Base-by-base conservation (phyloP, 2,113 vertebrate species). In the Malaclemys terrapin region DNA sequence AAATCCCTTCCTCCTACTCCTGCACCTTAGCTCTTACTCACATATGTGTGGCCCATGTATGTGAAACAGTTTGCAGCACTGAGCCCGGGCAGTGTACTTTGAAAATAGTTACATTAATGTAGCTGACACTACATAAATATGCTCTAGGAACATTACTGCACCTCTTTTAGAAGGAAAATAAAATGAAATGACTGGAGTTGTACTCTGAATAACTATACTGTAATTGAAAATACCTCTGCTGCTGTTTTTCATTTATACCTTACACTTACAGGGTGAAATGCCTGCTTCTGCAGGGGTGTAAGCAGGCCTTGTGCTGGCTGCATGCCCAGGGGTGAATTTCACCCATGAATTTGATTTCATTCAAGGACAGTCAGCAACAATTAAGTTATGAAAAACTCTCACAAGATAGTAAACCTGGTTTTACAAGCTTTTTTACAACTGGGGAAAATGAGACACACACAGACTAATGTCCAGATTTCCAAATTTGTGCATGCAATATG, bases 351-450 rank as follows among this genome's bases (percentile, higher is more conserved):
- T 47, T 54, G 57, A 3, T 49, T 91, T 90, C 35, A 53, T 27
- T 72, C 80, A 47, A 84, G 3, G 17, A 80, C 84, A 96, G 47
- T 62, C 86, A 45, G n/a, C 42, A 47, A 19, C 59, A 96, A 96
- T 95, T 96, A 93, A 84, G 81, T 4, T 59, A 13, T 52, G 84
- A 45, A 65, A 90, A 93, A 78, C 20, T 59, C 42, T 24, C 25
- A 80, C 62, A n/a, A 94, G 90, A 87, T 35, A 88, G 78, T 94
- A 95, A 97, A 89, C 45, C 82, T 86, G 85, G 49, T 84, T 90
- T 86, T 80, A 88, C 90, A 82, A 56, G 93, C 19, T 7, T 97
- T 72, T 50, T 94, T 82, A 45, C 69, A 82, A 84, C 49, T 4
- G 24, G 59, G 49, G 7, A 4, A 4, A 35, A 88, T 10, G 78